Evolutionary conservation across 2,113 vertebrate species (phyloP).

Genomic region (Micronycteris hirsuta): DNA sequence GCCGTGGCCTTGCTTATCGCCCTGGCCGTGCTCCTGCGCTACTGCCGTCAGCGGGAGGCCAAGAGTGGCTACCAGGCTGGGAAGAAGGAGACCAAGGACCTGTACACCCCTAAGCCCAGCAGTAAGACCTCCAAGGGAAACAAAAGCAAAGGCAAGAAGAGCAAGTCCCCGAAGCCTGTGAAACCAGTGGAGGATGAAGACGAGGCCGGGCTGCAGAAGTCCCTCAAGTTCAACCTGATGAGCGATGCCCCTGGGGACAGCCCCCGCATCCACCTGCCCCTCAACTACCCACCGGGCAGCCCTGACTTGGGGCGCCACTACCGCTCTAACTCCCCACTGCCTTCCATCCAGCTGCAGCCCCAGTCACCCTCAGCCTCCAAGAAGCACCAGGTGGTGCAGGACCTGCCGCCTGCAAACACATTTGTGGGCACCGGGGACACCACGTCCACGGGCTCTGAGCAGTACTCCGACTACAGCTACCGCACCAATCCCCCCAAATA

Average conservation of each 20-base stretch:
- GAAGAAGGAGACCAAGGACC: conserved; percentile 97
- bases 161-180: conserved; percentile 92
- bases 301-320: conserved; percentile 97
- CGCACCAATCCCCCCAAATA: conserved; percentile 99
- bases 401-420: conserved; percentile 97
- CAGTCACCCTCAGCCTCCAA: conserved; percentile 98
- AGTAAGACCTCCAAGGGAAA: conserved; percentile 89
- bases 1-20: conserved; percentile 93
- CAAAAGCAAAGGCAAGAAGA: conserved; percentile 93
- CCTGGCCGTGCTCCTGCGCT: conserved; percentile 90
- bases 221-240: conserved; percentile 96
- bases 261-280: conserved; percentile 95
- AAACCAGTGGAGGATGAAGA: conserved; percentile 94
- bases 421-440: conserved; percentile 98
- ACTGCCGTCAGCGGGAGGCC: conserved; percentile 92
- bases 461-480: conserved; percentile 99
- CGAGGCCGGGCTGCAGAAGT: conserved; percentile 92
- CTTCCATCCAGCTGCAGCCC: conserved; percentile 97
- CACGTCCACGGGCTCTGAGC: conserved; percentile 98
- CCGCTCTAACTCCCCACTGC: conserved; percentile 96
- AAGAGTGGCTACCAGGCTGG: conserved; percentile 98
- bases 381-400: conserved; percentile 99
- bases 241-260: conserved; percentile 92
- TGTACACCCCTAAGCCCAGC: conserved; percentile 94
- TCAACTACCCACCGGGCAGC: conserved; percentile 96